These are phyloP conservation scores for Brachyptera putata DNA, from an alignment of 2,888 invertebrate genomes.

Conservation along the genomic window DNA sequence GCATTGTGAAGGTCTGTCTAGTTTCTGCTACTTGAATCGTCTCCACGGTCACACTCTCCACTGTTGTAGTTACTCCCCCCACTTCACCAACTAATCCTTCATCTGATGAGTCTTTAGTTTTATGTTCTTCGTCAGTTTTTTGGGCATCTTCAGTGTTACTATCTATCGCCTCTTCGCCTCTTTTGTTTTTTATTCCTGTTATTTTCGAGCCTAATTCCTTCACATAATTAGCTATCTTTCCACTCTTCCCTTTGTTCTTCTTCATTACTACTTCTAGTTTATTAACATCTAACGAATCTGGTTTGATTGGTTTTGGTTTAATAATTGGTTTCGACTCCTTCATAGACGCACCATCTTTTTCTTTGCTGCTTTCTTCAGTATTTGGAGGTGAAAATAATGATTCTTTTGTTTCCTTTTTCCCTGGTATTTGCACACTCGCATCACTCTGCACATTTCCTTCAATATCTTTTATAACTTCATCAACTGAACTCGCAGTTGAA, in stretches of 20 bases:
- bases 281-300: neutral
- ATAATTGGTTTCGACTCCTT: neutral
- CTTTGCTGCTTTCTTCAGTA: too few species aligned
- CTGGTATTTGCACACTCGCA: too few species aligned
- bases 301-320: neutral
- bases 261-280: constrained; percentile 1
- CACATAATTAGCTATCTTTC: neutral
- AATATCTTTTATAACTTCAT: too few species aligned
- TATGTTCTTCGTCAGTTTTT: neutral
- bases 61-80: neutral
- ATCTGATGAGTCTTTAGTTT: neutral
- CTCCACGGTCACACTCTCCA: neutral
- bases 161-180: neutral
- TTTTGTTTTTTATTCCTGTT: neutral
- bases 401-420: too few species aligned
- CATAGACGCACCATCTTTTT: neutral
- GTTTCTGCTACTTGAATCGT: neutral
- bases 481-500: too few species aligned
- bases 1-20: neutral
- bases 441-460: too few species aligned
- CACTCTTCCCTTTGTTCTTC: neutral
- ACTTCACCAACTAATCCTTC: neutral
- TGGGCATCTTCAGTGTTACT: neutral
- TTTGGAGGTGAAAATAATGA: too few species aligned
- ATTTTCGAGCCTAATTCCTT: neutral